Evolutionary conservation across 2,113 vertebrate species (phyloP), one percentile per base, ranked within the genome.

Genomic region (Uria lomvia): DNA sequence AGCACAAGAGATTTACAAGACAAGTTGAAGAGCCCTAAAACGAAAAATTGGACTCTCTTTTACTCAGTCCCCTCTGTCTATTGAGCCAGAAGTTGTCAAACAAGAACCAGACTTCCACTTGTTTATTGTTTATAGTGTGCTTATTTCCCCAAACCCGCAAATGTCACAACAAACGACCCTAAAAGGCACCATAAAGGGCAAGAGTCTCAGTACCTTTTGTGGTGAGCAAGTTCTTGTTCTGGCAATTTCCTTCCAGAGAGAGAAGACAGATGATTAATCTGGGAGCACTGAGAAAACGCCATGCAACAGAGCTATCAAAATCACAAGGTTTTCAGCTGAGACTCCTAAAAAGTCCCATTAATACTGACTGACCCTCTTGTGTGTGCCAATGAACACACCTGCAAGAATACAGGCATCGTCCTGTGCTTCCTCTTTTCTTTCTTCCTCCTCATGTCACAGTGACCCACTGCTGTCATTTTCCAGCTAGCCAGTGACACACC

Each of bases 111-210:
- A 65, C 40, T 93, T 91, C 40, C 66, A 91, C 72, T 94, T 91
- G n/a, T 84, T 96, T 94, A 67, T 21, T 94, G 76, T 62, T 91
- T 94, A 90, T 88, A 79, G 75, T 8, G 47, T 76, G 38, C 32
- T 91, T 87, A 82, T 85, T 92, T 94, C 36, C 73, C 56, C 73
- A 72, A 91, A 94, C 50, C 89, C 22, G 7, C 88, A 79, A 75
- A 82, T 62, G 86, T 92, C 92, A 88, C 84, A 85, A 87, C 79
- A 92, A 86, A 88, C 30, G 73, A 95, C 82, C 89, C 90, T 85
- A 96, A 94, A 76, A 86, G 63, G 86, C 62, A 75, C 32, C 62
- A 88, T 36, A 92, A 91, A 94, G 95, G 86, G 73, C 84, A 96
- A 93, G 63, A 91, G 77, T 40, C 76, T 88, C 85, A 78, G 83